Conservation (phyloP, 64 coral and sea anemone species). For the Stichodactyla mertensii region DNA sequence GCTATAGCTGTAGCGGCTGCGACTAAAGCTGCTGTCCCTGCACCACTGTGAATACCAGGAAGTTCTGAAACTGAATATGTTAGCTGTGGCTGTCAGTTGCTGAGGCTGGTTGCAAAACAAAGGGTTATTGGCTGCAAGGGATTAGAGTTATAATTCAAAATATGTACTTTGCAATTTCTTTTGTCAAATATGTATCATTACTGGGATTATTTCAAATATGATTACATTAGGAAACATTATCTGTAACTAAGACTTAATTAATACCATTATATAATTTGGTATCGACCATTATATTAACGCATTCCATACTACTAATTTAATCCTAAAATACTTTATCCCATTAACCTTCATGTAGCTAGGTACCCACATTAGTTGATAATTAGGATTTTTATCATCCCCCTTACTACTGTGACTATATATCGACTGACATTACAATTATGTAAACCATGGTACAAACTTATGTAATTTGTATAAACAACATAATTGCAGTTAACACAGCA, state of each 20-base stretch:
- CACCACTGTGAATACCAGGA: constrained; percentile 94
- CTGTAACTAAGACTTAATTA: neutral
- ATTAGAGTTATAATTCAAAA: constrained; percentile 4
- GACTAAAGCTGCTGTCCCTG: constrained; percentile 88
- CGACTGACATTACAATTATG: too few species aligned
- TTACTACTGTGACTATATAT: neutral
- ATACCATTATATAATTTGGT: neutral
- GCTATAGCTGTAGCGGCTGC: constrained; percentile 78
- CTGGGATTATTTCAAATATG: neutral
- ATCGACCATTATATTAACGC: neutral
- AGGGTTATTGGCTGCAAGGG: constrained; percentile 6
- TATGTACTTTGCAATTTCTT: neutral
- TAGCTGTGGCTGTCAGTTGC: constrained; percentile 42
- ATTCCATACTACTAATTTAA: neutral
- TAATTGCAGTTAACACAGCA: neutral
- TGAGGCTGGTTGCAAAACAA: constrained; percentile 16
- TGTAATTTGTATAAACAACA: neutral
- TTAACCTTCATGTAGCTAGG: neutral
- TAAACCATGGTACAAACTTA: neutral
- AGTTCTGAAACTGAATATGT: constrained; percentile 98
- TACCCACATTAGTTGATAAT: neutral
- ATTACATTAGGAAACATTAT: too few species aligned
- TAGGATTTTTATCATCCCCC: neutral
- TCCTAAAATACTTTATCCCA: too few species aligned
- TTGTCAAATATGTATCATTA: neutral